phyloP scores from a whole-genome alignment of 2,113 vertebrate genomes.

The Silurus glanis region DNA sequence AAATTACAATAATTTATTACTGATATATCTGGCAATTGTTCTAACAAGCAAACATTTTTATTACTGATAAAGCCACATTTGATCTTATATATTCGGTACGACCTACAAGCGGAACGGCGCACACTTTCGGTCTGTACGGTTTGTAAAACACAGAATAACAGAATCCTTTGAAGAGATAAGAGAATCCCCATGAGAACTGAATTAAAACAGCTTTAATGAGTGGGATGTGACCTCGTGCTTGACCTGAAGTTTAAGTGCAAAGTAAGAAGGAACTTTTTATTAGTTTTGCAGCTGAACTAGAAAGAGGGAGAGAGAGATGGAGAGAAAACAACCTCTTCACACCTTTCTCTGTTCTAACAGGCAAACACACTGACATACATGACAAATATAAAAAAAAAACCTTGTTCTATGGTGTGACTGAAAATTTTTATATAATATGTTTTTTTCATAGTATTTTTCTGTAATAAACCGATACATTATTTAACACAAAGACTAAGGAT shows the following conservation, averaged over 20 bases:
- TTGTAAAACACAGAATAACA: background rate
- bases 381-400: background rate
- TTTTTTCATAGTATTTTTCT: background rate
- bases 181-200: background rate
- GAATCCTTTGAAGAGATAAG: background rate
- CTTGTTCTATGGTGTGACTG: background rate
- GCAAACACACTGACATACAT: background rate
- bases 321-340: background rate
- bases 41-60: too few species aligned
- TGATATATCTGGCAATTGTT: background rate
- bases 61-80: background rate
- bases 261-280: background rate
- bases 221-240: background rate
- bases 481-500: constrained; percentile 6
- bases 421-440: background rate
- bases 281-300: background rate
- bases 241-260: background rate
- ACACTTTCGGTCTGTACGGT: background rate
- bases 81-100: background rate
- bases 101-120: background rate
- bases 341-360: background rate
- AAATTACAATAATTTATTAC: background rate
- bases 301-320: background rate
- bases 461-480: background rate
- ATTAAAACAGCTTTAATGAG: background rate